Conservation (phyloP, 2,113 vertebrate genomes). For the Anthoscopus minutus region DNA sequence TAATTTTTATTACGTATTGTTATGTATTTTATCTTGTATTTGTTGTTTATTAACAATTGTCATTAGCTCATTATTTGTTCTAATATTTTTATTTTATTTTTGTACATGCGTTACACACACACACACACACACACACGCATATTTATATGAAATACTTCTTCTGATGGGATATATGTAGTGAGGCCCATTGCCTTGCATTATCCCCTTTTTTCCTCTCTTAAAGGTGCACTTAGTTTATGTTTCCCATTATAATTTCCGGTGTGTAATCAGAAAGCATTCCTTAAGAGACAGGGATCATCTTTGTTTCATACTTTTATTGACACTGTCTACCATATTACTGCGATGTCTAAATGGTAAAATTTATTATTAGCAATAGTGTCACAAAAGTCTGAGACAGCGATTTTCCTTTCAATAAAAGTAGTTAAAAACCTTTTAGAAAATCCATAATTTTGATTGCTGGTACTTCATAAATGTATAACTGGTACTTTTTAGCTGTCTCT, state of each 20-base stretch:
- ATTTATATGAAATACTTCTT: not conserved
- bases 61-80: not conserved
- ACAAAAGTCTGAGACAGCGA: constrained; percentile 85
- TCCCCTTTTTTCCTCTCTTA: not conserved
- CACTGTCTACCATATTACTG: constrained; percentile 74
- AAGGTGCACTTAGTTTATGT: constrained; percentile 55
- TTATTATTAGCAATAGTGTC: constrained; percentile 83
- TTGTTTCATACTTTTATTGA: constrained; percentile 80
- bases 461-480: constrained; percentile 88
- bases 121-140: not conserved
- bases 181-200: not conserved
- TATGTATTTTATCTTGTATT: fast-evolving
- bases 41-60: not conserved
- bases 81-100: not conserved
- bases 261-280: constrained; percentile 71
- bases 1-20: not conserved
- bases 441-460: constrained; percentile 88
- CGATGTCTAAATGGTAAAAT: constrained; percentile 78
- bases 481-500: constrained; percentile 88
- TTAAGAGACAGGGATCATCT: constrained; percentile 73
- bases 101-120: not conserved
- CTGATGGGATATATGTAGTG: not conserved
- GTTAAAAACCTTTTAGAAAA: constrained; percentile 89
- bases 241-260: constrained; percentile 71
- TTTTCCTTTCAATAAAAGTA: constrained; percentile 88